Evolutionary conservation across 2,888 invertebrate genomes (phyloP).

Genomic region (Tenthredo livida): DNA sequence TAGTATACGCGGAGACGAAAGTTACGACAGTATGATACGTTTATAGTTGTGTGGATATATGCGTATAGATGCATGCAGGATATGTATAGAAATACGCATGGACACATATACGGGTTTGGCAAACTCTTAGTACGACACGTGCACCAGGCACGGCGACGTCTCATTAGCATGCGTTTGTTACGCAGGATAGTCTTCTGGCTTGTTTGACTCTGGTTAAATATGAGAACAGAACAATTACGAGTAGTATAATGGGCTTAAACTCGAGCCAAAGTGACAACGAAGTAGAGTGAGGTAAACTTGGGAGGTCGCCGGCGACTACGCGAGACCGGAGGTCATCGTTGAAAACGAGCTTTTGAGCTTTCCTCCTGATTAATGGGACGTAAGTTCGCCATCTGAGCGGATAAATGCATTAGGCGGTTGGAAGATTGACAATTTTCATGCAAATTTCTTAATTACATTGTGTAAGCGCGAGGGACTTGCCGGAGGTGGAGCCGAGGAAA

Average conservation of each 20-base stretch:
- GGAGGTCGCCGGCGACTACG: not conserved
- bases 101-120: not conserved
- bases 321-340: conserved; percentile 18
- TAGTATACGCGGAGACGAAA: conserved; percentile 44
- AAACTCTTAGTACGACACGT: conserved; percentile 17
- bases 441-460: conserved; percentile 49
- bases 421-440: conserved; percentile 52
- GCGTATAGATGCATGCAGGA: not conserved
- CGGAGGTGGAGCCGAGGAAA: not conserved
- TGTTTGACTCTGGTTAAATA: conserved; percentile 20
- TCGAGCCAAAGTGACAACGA: conserved; percentile 23
- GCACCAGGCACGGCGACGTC: conserved; percentile 8
- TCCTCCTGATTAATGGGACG: conserved; percentile 23
- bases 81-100: not conserved
- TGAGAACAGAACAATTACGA: conserved; percentile 42
- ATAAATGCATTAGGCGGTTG: conserved; percentile 46
- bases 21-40: conserved; percentile 36
- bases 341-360: conserved; percentile 26
- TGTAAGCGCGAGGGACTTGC: conserved; percentile 26
- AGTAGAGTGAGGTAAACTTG: conserved; percentile 7
- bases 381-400: conserved; percentile 38
- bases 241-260: conserved; percentile 27
- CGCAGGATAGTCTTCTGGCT: conserved; percentile 8
- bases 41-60: not conserved
- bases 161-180: conserved; percentile 47